Base-by-base conservation (phyloP, 2,113 vertebrate species). In the Ceyx melanurus region DNA sequence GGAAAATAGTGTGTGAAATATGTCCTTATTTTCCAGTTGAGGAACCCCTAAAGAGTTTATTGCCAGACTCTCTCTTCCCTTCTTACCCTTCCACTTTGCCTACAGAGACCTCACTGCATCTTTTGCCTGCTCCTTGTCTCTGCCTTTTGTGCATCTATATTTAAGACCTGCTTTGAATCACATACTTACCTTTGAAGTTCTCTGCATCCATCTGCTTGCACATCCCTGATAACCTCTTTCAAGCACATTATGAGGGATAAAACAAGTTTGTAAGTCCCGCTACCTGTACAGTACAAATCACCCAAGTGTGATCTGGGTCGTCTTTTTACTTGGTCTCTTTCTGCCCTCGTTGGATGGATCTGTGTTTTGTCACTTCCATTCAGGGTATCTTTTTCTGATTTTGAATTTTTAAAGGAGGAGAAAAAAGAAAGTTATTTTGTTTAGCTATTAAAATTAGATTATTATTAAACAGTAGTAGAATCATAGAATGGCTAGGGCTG, bases 281-380 rank as follows among this genome's bases (percentile, higher is more conserved):
- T 56, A 6, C 9, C 22, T 28, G 25, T 26, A 11, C 10, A 2
- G 23, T 5, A 37, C 11, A 6, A 15, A 53, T 10, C 28, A 28
- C 40, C 31, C 45, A 48, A 2, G 11, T 4, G 35, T 42, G 28
- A 84, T 15, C 28, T 25, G 19, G n/a, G 42, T 53, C 18, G 1
- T 42, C 15, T 74, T 4, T 25, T 37, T 13, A 21, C 35, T 80
- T 46, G 7, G 4, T 31, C 15, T 54, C 68, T 66, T 58, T 23
- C 56, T 77, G 54, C 25, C 31, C 19, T 25, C 0, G 2, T 3
- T 50, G 28, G 8, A 28, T 11, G 33, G 54, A 50, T 13, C 10
- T 8, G 0, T n/a, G 5, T 33, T 82, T 76, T 87, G 8, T 13
- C 43, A 70, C 46, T 19, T 18, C 19, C 0, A 0, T 13, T 56